Evolutionary conservation across 2,888 invertebrate species (phyloP).

Genomic region (Lasioglossum vierecki): DNA sequence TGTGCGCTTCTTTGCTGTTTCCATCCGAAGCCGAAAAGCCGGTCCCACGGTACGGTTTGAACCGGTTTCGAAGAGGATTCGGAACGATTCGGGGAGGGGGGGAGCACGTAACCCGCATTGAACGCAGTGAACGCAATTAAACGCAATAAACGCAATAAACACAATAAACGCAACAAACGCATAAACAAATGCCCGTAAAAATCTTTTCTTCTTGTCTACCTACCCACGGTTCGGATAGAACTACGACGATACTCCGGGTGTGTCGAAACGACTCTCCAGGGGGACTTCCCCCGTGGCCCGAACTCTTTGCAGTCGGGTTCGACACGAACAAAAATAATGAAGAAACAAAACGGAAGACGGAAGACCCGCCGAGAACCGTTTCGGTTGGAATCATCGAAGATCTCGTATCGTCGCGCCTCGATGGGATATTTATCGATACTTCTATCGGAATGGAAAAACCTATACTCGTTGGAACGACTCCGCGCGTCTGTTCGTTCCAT

Average conservation of each 20-base stretch:
- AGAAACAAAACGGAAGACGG: background rate
- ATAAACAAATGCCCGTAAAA: constrained; percentile 8
- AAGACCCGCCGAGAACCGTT: constrained; percentile 21
- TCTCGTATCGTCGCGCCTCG: constrained; percentile 24
- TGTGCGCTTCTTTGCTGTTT: constrained; percentile 49
- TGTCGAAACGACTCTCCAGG: background rate
- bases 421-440: background rate
- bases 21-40: constrained; percentile 22
- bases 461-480: background rate
- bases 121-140: background rate
- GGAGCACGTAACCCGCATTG: background rate
- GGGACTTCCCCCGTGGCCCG: background rate
- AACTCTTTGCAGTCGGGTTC: background rate
- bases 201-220: background rate
- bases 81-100: background rate
- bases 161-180: background rate
- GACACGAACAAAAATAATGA: background rate
- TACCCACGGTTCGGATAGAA: background rate
- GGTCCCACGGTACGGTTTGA: constrained; percentile 10
- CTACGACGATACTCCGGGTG: background rate
- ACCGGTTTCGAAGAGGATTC: background rate
- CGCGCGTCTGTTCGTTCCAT: background rate
- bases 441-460: constrained; percentile 4
- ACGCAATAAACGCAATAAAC: background rate
- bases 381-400: constrained; percentile 20